Evolutionary conservation across 2,888 invertebrate species (phyloP), one percentile per base, ranked within the genome.

Genomic region (Drosophila prolongata): DNA sequence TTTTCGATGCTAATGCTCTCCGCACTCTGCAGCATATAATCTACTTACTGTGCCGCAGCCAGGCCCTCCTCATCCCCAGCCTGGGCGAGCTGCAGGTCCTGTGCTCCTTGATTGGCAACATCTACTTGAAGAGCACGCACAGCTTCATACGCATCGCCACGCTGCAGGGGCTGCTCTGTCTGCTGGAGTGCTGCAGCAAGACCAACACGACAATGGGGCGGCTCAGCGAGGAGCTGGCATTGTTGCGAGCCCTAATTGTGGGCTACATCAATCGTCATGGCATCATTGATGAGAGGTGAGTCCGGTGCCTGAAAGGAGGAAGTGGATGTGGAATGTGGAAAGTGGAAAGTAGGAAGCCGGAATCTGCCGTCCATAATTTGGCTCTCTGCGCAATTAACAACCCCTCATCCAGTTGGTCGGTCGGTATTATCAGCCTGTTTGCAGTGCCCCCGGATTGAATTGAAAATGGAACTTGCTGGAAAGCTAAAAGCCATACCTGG

Each of bases 131-230:
- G 78, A 92, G 92, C 75, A 91, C 91, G 57, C 92, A 92, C 87
- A 82, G 92, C 76, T 92, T 92, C 79, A 90, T 92, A 80, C 90
- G 92, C 59, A 92, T 90, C 78, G 92, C 92, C 57, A 90, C 92
- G 53, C 81, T 92, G 60, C 88, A 90, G 70, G 92, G 92, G n/a
- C 78, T 92, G 72, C 87, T 92, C 61, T 90, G 91, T 69, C 84
- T 92, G 61, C 87, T 92, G 61, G 92, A 92, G 79, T 91, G 91
- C 77, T 92, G 92, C 76, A 89, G 90, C 67, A 91, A 92, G 78
- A 92, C 92, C 69, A 92, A 91, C 73, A 92, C 92, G 38, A 90
- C 91, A 54, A 92, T 92, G 77, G 92, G 92, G 56, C 90, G 91
- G 80, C 87, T 92, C 69, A 92, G 92, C 80, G 92, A 92, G 71